Evolutionary conservation across 1,140 invertebrate genomes (phyloP).

Genomic region (Bombus ignitus): DNA sequence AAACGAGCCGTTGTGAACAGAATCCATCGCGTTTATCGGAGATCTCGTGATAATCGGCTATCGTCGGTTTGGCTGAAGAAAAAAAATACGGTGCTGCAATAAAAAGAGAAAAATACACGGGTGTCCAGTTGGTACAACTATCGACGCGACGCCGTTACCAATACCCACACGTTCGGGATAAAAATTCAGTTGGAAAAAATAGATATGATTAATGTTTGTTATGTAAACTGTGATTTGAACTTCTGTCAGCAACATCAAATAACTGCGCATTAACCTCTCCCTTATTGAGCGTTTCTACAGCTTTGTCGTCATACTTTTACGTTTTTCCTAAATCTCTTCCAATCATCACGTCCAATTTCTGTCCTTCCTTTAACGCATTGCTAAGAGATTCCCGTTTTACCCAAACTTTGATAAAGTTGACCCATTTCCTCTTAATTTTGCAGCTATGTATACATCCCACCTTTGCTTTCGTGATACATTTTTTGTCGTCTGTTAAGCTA

Average conservation of each 20-base stretch:
- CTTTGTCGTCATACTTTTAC: background rate
- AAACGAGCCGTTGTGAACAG: background rate
- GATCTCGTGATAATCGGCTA: background rate
- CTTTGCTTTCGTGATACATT: background rate
- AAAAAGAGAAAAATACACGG: background rate
- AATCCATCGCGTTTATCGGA: background rate
- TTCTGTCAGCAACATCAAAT: background rate
- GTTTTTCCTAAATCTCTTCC: too few relatives aligned
- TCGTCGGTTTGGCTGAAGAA: background rate
- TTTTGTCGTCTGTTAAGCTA: background rate
- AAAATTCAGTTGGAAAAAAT: background rate
- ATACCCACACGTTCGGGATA: background rate
- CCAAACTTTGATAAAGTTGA: background rate
- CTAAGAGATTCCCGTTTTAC: too few relatives aligned
- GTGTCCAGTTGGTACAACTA: background rate
- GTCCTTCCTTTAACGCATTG: too few relatives aligned
- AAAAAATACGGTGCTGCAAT: background rate
- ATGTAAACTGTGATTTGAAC: slow-evolving; percentile 36
- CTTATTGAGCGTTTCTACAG: slow-evolving; percentile 6
- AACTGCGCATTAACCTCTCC: background rate
- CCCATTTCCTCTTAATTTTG: background rate
- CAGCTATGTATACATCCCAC: background rate
- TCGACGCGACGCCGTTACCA: background rate
- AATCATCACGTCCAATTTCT: background rate
- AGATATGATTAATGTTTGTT: slow-evolving; percentile 15